phyloP scores from a whole-genome alignment of 2,113 vertebrate genomes.

The Cervus canadensis region DNA sequence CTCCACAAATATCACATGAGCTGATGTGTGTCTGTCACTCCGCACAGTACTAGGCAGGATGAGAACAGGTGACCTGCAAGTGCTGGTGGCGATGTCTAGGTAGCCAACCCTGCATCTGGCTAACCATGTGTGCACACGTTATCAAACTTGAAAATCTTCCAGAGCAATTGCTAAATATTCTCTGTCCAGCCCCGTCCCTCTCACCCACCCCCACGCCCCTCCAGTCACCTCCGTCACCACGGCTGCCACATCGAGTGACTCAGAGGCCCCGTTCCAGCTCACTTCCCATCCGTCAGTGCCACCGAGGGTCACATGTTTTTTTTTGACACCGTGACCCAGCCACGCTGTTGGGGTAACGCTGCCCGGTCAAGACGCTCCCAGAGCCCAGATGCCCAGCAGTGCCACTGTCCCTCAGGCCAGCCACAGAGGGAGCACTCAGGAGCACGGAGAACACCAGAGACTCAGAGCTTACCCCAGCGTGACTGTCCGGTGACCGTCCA shows the following conservation, averaged over 20 bases:
- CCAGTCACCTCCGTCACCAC: neutral
- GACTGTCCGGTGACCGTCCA: neutral
- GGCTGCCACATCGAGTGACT: neutral
- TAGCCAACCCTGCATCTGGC: neutral
- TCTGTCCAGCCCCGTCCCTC: neutral
- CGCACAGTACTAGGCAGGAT: accelerated
- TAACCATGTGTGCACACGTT: no score
- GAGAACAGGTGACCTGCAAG: neutral
- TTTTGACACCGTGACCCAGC: neutral
- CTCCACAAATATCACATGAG: neutral
- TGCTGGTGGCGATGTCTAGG: neutral
- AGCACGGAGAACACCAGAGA: neutral
- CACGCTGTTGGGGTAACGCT: neutral
- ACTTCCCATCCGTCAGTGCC: neutral
- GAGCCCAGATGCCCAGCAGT: neutral
- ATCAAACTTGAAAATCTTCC: neutral
- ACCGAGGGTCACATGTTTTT: neutral
- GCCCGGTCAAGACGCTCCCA: neutral
- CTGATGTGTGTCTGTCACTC: no score
- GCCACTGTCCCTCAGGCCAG: neutral
- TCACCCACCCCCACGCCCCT: neutral
- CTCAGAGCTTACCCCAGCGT: neutral
- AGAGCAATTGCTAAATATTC: neutral
- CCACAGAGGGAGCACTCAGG: neutral
- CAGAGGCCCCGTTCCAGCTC: neutral